Base-by-base conservation (phyloP, 2,888 invertebrate species). In the Apamea monoglypha region DNA sequence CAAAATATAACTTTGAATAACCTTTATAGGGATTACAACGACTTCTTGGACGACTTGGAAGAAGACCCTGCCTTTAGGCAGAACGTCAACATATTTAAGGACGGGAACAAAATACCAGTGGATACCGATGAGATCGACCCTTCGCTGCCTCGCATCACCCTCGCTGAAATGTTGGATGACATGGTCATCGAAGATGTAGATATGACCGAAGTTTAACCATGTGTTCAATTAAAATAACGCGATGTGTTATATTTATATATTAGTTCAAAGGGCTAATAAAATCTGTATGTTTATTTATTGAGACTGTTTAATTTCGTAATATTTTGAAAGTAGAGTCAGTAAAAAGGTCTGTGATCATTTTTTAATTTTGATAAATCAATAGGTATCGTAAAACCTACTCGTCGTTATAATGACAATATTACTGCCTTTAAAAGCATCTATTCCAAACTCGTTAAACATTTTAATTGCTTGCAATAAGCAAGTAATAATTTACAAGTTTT, bases 11-110 rank as follows among this genome's bases (percentile, higher is more conserved):
- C 29, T 63, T 21, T 6, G 5, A 40, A 76, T 74, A 82, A 68
- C 67, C 47, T 81, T 94, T 96, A 47, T 94, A 99, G 98, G 90
- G 99, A 99, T 91, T 99, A 99, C 95, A 98, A 98, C 90, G 99
- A 99, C 89, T 99, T 99, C 97, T 97, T 99, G 95, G 99, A 99
- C 90, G 99, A 99, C 93, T 96, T 99, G 86, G 99, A 99, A 95
- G 99, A 99, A 95, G 99, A 99, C 95, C 98, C 98, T 7, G 97
- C 98, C 25, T 97, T 99, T 92, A 97, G 99, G 78, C 98, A 99
- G 93, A 98, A 99, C 93, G 98, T 99, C 73, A 99, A 99, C 94
- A 99, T 99, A 85, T 99, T 99, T 96, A 98, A 98, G 90, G 98
- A 98, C 91, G 93, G 92, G 4, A 96, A 92, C 74, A 94, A 92